Base-by-base conservation (phyloP, 2,113 vertebrate genomes). In the Sclerurus mexicanus region DNA sequence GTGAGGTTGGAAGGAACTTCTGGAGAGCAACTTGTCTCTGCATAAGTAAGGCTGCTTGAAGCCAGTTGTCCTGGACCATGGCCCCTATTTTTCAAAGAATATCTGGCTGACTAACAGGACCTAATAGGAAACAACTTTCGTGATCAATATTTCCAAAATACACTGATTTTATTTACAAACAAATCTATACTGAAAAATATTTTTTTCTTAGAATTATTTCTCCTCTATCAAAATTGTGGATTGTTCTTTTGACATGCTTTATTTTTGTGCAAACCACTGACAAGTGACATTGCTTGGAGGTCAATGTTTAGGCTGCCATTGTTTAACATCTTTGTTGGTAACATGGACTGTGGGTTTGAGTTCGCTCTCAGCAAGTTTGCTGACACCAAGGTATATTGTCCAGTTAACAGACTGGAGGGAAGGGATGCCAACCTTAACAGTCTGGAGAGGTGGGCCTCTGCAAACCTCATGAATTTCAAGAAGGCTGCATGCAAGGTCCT, bases 251-350 rank as follows among this genome's bases (percentile, higher is more conserved):
- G 4, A 50, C 8, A 11, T 46, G 28, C 5, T 30, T 73, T 64
- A 46, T 33, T 53, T 62, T 62, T 62, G 28, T 78, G 37, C 46
- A 78, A 46, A 53, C 37, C 14, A 23, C 14, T 46, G 28, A 23
- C 39, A 44, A 60, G 18, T 35, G 31, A 25, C 13, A 1, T 46
- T 53, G 6, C 47, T 53, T 53, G 23, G 63, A 33, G 33, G 39
- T 68, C 0, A 0, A 6, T 24, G 7, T 28, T 33, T 46, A 27
- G 46, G 23, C 46, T 24, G 4, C 13, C 7, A 6, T 52, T 50
- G 37, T 59, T 50, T 22, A 44, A 50, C 21, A 7, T 59, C 33
- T 33, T 44, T 33, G 30, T 15, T 0, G 3, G 28, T 9, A 7
- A 22, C 14, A 14, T 3, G 5, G 30, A 7, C 7, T 5, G 13